Evolutionary conservation across 2,113 vertebrate species (phyloP).

Genomic region (Grantiella picta): DNA sequence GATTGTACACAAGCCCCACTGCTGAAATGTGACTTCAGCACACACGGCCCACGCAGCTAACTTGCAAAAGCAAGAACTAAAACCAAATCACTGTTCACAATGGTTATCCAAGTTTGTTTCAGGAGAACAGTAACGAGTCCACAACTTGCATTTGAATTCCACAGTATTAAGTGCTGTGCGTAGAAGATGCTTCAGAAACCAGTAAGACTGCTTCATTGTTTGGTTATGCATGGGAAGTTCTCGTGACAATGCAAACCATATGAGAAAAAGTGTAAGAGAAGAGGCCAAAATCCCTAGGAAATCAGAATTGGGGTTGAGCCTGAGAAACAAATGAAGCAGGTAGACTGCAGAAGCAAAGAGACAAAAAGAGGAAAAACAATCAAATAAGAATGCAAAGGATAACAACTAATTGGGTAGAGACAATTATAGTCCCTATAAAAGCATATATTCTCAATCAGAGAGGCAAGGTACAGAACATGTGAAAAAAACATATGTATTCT

Average conservation of each 20-base stretch:
- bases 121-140: not conserved
- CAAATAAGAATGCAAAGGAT: not conserved
- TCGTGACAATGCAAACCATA: not conserved
- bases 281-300: not conserved
- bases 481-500: not conserved
- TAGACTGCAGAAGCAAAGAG: not conserved
- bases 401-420: not conserved
- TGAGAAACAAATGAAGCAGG: not conserved
- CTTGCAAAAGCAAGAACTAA: not conserved
- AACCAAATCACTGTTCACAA: not conserved
- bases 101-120: not conserved
- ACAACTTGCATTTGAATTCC: not conserved
- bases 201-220: not conserved
- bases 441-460: not conserved
- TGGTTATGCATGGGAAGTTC: not conserved
- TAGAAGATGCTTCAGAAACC: not conserved
- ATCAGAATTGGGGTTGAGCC: not conserved
- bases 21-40: not conserved
- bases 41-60: accelerated
- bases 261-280: not conserved
- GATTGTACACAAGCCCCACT: not conserved
- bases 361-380: not conserved
- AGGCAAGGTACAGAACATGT: not conserved
- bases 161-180: not conserved
- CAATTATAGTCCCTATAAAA: not conserved